Percentiles rank a stretch among this genome's conserved stretches.
phyloP scores from a whole-genome alignment of 2,888 invertebrate genomes.

The Andrena dorsata region DNA sequence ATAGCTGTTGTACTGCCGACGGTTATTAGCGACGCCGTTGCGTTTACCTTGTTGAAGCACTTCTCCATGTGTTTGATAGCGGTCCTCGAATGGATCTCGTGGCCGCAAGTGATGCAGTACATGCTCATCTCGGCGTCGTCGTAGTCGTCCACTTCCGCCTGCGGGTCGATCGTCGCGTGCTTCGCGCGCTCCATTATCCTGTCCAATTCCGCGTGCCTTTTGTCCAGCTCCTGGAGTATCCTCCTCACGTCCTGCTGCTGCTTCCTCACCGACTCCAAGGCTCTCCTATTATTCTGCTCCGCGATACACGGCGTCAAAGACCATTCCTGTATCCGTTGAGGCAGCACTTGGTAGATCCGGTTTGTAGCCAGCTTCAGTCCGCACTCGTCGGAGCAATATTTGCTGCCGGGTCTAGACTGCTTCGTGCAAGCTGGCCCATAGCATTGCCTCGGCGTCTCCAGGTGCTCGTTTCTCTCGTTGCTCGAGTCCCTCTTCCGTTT shows the following conservation, averaged over 20 bases:
- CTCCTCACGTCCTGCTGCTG: constrained; percentile 92
- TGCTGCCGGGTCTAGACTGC: constrained; percentile 92
- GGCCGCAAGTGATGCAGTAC: constrained; percentile 98
- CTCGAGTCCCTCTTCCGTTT: constrained; percentile 82
- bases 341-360: constrained; percentile 92
- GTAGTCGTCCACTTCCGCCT: constrained; percentile 87
- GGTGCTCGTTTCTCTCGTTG: constrained; percentile 81
- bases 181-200: constrained; percentile 92
- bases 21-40: background rate
- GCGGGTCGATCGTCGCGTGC: constrained; percentile 89
- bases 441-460: constrained; percentile 90
- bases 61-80: constrained; percentile 99
- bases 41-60: constrained; percentile 94
- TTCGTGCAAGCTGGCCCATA: constrained; percentile 95
- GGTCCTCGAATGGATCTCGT: constrained; percentile 96
- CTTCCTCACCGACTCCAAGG: constrained; percentile 90
- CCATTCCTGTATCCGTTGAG: constrained; percentile 97
- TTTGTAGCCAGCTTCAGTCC: constrained; percentile 95
- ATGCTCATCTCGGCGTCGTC: constrained; percentile 92
- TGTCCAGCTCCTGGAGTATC: constrained; percentile 92
- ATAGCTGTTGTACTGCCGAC: too few species aligned
- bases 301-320: constrained; percentile 94
- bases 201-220: constrained; percentile 92
- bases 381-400: constrained; percentile 97
- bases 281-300: constrained; percentile 92